A percentile compares a stretch with the other conserved stretches of the same genome.
phyloP scores from a whole-genome alignment of 2,888 invertebrate species.

The Aphelenchoides bicaudatus region DNA sequence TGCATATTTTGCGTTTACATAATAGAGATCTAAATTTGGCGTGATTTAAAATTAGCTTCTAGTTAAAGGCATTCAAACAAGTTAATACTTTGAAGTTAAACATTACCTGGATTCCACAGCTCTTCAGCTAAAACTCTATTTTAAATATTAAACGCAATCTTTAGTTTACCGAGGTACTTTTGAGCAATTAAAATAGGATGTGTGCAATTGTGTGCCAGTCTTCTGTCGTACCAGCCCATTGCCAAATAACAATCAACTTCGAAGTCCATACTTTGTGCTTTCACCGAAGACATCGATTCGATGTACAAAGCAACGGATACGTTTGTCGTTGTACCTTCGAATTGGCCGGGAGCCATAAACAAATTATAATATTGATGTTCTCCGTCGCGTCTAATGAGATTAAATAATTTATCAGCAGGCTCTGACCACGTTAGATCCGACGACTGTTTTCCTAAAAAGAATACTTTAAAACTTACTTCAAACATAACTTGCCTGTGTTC shows the following conservation, averaged over 20 bases:
- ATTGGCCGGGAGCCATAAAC: slow-evolving; percentile 58
- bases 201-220: slow-evolving; percentile 59
- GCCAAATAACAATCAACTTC: slow-evolving; percentile 59
- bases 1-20: slow-evolving; percentile 60
- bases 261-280: slow-evolving; percentile 59
- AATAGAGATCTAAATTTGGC: slow-evolving; percentile 58
- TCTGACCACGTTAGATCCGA: slow-evolving; percentile 41
- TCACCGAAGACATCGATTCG: slow-evolving; percentile 60
- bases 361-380: slow-evolving; percentile 56
- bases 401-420: slow-evolving; percentile 53
- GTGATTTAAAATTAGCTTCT: too few relatives aligned
- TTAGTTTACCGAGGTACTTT: slow-evolving; percentile 51
- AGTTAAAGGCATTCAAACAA: background rate
- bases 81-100: slow-evolving; percentile 6
- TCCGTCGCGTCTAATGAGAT: slow-evolving; percentile 52
- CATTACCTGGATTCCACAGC: too few relatives aligned
- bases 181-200: slow-evolving; percentile 56
- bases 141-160: too few relatives aligned
- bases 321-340: slow-evolving; percentile 45
- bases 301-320: slow-evolving; percentile 59
- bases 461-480: background rate
- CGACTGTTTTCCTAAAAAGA: slow-evolving; percentile 2
- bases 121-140: too few relatives aligned
- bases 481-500: background rate
- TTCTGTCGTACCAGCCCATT: slow-evolving; percentile 58